A percentile compares a stretch with the other conserved stretches of the same genome.
Conservation (phyloP, 2,797 vertebrate genomes). For the Periparus ater region DNA sequence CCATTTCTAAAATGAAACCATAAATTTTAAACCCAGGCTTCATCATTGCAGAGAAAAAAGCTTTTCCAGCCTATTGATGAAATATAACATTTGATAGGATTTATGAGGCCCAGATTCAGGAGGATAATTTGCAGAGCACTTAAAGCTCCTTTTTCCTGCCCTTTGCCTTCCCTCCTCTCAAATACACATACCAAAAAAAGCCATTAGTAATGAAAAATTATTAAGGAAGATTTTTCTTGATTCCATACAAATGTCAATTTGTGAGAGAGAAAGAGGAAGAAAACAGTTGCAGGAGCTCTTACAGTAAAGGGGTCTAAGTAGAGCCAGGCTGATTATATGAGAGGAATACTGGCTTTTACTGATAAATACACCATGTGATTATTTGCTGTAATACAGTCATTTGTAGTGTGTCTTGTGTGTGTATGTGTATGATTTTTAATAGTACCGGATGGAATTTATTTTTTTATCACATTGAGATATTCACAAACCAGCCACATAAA, state of each 20-base stretch:
- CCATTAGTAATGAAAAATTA: constrained; percentile 80
- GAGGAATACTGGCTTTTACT: constrained; percentile 1
- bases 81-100: constrained; percentile 81
- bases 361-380: constrained; percentile 28
- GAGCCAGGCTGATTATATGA: background rate
- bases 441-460: background rate
- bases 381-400: constrained; percentile 47
- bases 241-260: constrained; percentile 71
- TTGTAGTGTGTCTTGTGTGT: constrained; percentile 10
- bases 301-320: background rate
- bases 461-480: constrained; percentile 36
- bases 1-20: constrained; percentile 82
- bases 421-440: constrained; percentile 28
- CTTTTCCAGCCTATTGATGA: constrained; percentile 80
- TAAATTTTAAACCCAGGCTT: constrained; percentile 80
- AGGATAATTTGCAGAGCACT: constrained; percentile 85
- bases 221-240: constrained; percentile 72
- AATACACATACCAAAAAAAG: constrained; percentile 67
- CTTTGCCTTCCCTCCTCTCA: constrained; percentile 72
- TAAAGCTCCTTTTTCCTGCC: constrained; percentile 78
- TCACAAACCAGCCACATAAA: constrained; percentile 21
- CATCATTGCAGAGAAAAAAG: constrained; percentile 77
- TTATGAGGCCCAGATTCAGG: constrained; percentile 80
- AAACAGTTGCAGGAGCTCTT: constrained; percentile 44
- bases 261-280: constrained; percentile 29